Conservation (phyloP, 2,113 vertebrate species). For the Osmerus eperlanus region DNA sequence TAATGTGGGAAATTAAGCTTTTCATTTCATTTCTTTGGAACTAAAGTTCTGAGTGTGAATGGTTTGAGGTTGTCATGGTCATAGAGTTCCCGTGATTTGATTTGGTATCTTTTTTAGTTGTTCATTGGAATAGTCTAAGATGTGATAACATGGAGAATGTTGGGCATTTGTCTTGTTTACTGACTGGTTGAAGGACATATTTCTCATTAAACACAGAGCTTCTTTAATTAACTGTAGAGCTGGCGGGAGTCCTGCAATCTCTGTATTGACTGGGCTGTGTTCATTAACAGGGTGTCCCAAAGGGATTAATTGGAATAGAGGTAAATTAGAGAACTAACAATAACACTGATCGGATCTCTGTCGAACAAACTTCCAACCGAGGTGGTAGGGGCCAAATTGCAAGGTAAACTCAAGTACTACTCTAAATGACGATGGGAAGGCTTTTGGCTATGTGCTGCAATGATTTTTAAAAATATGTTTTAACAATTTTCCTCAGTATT, state of each 20-base stretch:
- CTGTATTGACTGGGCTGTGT: constrained; percentile 23
- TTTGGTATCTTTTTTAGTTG: too few relatives aligned
- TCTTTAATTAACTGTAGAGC: constrained; percentile 14
- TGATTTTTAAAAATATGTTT: neutral
- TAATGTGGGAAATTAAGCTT: neutral
- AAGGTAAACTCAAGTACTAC: neutral
- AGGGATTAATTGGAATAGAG: constrained; percentile 15
- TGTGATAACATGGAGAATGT: neutral
- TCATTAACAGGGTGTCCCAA: constrained; percentile 14
- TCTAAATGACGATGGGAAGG: neutral
- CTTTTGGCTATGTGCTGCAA: neutral
- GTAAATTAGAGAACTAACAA: constrained; percentile 14
- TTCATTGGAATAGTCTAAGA: neutral
- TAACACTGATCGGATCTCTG: constrained; percentile 1
- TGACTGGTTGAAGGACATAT: constrained; percentile 17
- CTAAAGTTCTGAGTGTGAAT: neutral
- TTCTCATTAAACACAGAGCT: constrained; percentile 22
- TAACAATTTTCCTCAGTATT: neutral
- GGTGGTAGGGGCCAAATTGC: neutral
- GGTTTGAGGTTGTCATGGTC: neutral
- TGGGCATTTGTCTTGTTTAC: constrained; percentile 6
- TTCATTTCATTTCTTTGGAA: neutral
- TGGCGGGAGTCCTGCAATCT: constrained; percentile 13
- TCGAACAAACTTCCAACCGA: neutral
- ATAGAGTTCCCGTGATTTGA: neutral